Base-by-base conservation (phyloP, 2,113 vertebrate species). In the Phrynosoma blainvillii region DNA sequence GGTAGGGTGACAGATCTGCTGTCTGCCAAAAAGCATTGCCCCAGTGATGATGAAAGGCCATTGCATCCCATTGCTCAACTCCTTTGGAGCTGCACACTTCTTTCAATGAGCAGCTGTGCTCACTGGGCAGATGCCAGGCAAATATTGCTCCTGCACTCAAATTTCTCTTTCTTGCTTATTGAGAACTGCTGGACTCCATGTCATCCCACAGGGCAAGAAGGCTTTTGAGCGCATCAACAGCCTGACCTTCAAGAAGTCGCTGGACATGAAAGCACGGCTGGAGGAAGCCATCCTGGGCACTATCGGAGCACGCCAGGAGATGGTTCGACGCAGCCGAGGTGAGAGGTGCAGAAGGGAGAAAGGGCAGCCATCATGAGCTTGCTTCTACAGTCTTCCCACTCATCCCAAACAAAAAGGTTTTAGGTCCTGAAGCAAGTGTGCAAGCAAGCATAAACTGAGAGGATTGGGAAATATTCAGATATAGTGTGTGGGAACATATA, bases 231-330 rank as follows among this genome's bases (percentile, higher is more conserved):
- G 98, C 54, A 98, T 98, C 93, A 98, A 98, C 95, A 98, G 98
- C 92, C 94, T 98, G 90, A 98, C 98, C 0, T 98, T 98, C 94
- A 98, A 98, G 94, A 98, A 98, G 94, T 99, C 98, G 1, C 97
- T 98, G 91, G 98, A 99, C 93, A 99, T 99, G 98, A 98, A 98
- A 89, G 98, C 98, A 0, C 96, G 98, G 3, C 96, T 99, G 59
- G 98, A 98, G 91, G 98, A 98, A 90, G 98, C 98, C 93, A 98
- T 98, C 42, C 94, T 98, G 81, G 98, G 98, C 21, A 98, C 97
- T 70, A 98, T 98, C 0, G 98, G 98, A 5, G 98, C 98, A 0
- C 97, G 98, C 1, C 98, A 98, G 86, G 98, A 98, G 95, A 98
- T 99, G 98, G 98, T 99, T 84, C 97, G 98, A 0, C 97, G 98